A percentile compares a stretch with the other conserved stretches of the same genome.
Conservation (phyloP, 2,888 invertebrate species). For the Cheilosia pagana region DNA sequence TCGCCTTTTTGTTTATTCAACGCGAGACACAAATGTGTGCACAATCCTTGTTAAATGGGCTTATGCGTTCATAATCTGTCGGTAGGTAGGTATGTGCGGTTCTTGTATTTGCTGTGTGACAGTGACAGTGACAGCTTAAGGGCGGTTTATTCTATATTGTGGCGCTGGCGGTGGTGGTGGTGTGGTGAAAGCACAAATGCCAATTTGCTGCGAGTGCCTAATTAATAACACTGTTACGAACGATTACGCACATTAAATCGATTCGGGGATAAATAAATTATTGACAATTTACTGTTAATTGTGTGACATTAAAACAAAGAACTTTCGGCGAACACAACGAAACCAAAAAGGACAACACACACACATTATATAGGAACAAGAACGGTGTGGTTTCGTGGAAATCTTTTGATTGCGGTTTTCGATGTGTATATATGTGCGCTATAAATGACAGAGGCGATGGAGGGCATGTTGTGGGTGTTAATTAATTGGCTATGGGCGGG, state of each 20-base stretch:
- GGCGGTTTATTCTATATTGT: not conserved
- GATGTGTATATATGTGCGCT: slow-evolving; percentile 1
- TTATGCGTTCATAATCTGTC: slow-evolving; percentile 26
- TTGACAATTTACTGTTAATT: slow-evolving; percentile 71
- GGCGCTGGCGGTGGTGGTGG: not conserved
- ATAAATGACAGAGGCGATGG: slow-evolving; percentile 10
- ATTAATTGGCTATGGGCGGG: slow-evolving; percentile 27
- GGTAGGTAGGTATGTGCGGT: not conserved
- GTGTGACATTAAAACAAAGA: slow-evolving; percentile 66
- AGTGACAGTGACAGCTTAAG: slow-evolving; percentile 1
- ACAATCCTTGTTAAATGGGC: slow-evolving; percentile 40
- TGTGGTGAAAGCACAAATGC: slow-evolving; percentile 34
- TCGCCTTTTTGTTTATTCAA: slow-evolving; percentile 46
- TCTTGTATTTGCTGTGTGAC: slow-evolving; percentile 33
- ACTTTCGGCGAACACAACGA: slow-evolving; percentile 6
- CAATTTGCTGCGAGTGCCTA: slow-evolving; percentile 55
- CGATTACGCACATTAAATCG: slow-evolving; percentile 71
- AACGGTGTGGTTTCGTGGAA: slow-evolving; percentile 4
- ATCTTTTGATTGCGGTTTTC: slow-evolving; percentile 50
- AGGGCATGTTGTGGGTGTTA: slow-evolving; percentile 26
- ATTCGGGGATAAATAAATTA: slow-evolving; percentile 71
- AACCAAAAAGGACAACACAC: not conserved
- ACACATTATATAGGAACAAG: too few species aligned
- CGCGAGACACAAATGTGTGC: slow-evolving; percentile 34
- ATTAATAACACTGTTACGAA: slow-evolving; percentile 72